Percentiles rank a stretch among this genome's conserved stretches.
Conservation (phyloP, 2,888 invertebrate genomes). For the Terebella lapidaria region DNA sequence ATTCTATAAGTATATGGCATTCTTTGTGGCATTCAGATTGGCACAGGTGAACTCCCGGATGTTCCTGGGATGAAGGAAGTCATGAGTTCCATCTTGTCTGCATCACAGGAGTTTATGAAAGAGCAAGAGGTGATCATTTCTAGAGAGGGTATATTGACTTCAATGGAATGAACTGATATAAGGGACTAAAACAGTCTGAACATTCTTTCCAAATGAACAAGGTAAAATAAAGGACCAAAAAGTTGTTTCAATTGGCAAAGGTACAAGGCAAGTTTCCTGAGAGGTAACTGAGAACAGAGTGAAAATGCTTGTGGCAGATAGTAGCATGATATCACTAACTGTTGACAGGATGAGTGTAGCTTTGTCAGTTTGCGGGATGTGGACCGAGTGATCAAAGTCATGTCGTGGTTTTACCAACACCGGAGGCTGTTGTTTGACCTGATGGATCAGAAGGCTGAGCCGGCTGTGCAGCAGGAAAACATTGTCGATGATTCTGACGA, state of each 20-base stretch:
- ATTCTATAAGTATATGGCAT: not conserved
- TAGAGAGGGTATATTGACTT: no score
- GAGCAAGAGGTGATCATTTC: conserved; percentile 26
- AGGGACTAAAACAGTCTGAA: no score
- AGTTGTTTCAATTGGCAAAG: no score
- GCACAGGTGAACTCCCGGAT: not conserved
- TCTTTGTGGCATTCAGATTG: not conserved
- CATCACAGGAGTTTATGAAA: conserved; percentile 39
- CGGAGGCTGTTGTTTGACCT: conserved; percentile 7
- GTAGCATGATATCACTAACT: no score
- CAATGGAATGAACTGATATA: no score
- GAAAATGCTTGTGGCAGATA: no score
- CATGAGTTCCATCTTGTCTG: conserved; percentile 31
- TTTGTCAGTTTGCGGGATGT: conserved; percentile 45
- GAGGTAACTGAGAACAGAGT: not conserved
- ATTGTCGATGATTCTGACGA: not conserved
- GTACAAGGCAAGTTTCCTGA: not conserved
- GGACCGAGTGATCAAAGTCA: conserved; percentile 34
- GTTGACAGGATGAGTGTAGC: conserved; percentile 32
- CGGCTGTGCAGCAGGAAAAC: not conserved
- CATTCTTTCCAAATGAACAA: no score
- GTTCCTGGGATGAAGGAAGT: conserved; percentile 4
- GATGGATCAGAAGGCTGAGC: conserved; percentile 16
- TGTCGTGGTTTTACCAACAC: conserved; percentile 34
- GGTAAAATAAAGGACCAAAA: no score